Conservation (phyloP, 2,797 vertebrate genomes). For the Labroides dimidiatus region DNA sequence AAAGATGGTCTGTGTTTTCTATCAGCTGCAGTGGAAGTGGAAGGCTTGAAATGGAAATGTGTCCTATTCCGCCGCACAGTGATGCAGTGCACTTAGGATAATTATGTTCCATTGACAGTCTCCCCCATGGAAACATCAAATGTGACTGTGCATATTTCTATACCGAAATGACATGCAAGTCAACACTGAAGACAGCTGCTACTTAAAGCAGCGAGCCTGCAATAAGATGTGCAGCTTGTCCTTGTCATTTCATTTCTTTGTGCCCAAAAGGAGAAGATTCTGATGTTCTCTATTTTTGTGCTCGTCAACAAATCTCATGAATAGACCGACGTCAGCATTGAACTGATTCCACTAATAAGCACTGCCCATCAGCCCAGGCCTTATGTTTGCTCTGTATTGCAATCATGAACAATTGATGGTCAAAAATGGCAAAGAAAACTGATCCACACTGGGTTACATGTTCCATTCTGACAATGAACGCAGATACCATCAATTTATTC, state of each 20-base stretch:
- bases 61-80: conserved; percentile 43
- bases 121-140: conserved; percentile 44
- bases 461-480: background rate
- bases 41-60: conserved; percentile 48
- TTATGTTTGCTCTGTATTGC: background rate
- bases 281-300: background rate
- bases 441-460: background rate
- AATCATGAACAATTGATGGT: background rate
- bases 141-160: conserved; percentile 50
- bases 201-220: background rate
- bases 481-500: background rate
- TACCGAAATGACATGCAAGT: conserved; percentile 8
- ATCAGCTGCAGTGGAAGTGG: conserved; percentile 42
- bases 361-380: background rate
- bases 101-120: conserved; percentile 56
- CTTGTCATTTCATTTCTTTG: background rate
- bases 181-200: conserved; percentile 7
- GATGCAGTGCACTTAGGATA: conserved; percentile 67
- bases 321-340: background rate
- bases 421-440: background rate
- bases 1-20: conserved; percentile 39
- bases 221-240: background rate
- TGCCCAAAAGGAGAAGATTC: background rate
- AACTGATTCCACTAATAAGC: background rate
- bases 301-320: background rate